Evolutionary conservation across 1,140 invertebrate species (phyloP).

Genomic region (Drosophila nebulosa): DNA sequence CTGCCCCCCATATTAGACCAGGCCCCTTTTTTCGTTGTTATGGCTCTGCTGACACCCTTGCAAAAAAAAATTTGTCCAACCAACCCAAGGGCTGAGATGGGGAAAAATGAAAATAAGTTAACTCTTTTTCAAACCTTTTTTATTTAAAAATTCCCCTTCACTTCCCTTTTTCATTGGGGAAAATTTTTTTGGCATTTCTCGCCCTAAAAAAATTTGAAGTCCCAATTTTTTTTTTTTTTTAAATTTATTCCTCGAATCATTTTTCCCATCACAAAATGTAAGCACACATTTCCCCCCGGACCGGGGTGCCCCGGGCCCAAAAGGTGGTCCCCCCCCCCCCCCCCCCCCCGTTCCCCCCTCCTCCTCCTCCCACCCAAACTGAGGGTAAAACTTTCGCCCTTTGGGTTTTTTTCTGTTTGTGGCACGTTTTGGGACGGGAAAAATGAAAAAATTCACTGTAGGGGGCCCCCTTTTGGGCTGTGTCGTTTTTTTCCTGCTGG

Average conservation of each 20-base stretch:
- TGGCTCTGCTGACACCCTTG: conserved; percentile 70
- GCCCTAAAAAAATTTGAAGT: background rate
- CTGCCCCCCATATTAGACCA: conserved; percentile 25
- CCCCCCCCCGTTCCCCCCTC: too few relatives aligned
- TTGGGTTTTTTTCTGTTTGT: conserved; percentile 59
- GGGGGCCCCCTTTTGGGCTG: conserved; percentile 54
- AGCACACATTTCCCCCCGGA: conserved; percentile 21
- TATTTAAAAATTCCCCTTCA: too few relatives aligned
- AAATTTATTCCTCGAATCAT: background rate
- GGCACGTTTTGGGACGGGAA: conserved; percentile 76
- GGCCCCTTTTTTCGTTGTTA: conserved; percentile 40
- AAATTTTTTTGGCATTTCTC: background rate
- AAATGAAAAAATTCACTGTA: conserved; percentile 79
- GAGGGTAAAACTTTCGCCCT: background rate
- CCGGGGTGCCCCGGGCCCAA: conserved; percentile 18
- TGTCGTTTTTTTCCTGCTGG: conserved; percentile 2
- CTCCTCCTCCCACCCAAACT: background rate
- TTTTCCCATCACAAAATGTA: conserved; percentile 16
- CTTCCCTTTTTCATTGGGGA: too few relatives aligned
- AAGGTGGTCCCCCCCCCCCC: too few relatives aligned
- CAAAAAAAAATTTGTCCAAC: conserved; percentile 42
- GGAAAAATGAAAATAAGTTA: too few relatives aligned
- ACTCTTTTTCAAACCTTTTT: too few relatives aligned
- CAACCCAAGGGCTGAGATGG: conserved; percentile 4
- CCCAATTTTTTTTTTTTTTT: background rate